Evolutionary conservation across 2,888 invertebrate species (phyloP).

Genomic region (Chaitophorus viminalis): DNA sequence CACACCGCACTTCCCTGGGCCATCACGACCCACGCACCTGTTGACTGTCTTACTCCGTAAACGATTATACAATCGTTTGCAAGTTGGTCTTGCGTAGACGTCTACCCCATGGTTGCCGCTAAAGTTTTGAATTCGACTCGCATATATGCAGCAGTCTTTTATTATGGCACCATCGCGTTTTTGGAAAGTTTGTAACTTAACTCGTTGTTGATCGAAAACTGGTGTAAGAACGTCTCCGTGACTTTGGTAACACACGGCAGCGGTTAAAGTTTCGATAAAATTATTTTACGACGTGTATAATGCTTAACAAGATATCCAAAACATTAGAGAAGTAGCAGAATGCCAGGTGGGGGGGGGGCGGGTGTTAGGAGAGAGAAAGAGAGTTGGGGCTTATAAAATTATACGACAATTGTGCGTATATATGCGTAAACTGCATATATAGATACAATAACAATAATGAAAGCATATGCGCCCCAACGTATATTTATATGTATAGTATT

Average conservation of each 20-base stretch:
- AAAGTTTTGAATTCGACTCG: background rate
- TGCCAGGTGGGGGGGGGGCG: background rate
- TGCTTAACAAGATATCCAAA: constrained; percentile 28
- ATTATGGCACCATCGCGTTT: background rate
- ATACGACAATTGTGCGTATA: background rate
- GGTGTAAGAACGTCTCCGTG: background rate
- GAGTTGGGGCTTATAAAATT: constrained; percentile 43
- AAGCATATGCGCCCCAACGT: constrained; percentile 16
- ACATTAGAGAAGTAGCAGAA: background rate
- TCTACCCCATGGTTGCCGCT: background rate
- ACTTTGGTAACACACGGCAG: background rate
- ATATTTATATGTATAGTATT: background rate
- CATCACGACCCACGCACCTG: too few species aligned
- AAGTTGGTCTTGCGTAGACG: background rate
- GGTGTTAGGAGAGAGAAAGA: too few species aligned
- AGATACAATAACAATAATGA: constrained; percentile 36
- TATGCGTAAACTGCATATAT: background rate
- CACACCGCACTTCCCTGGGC: too few species aligned
- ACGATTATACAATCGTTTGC: background rate
- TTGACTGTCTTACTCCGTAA: background rate
- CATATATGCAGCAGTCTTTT: background rate
- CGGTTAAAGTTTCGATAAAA: background rate
- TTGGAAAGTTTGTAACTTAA: background rate
- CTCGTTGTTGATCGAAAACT: background rate
- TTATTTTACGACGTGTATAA: constrained; percentile 36